A percentile compares a stretch with the other conserved stretches of the same genome.
Conservation (phyloP, 1,140 invertebrate species). For the Ceratosolen solmsi region DNA sequence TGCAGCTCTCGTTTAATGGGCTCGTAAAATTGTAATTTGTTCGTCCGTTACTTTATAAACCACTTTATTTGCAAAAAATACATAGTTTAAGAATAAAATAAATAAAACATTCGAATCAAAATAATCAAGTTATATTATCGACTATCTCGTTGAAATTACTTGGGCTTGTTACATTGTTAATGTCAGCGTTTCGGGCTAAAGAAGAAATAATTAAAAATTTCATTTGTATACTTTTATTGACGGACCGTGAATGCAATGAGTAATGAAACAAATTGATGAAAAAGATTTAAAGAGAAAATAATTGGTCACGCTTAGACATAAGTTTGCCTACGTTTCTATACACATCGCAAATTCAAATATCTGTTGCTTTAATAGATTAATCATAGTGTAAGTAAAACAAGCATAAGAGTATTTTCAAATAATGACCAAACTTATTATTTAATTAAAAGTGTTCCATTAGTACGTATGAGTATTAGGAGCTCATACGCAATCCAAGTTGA, state of each 20-base stretch:
- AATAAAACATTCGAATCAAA: background rate
- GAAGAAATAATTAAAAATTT: no score
- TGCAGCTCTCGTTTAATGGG: background rate
- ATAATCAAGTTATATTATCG: background rate
- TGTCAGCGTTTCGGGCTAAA: no score
- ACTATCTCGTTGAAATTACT: background rate
- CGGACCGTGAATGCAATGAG: no score
- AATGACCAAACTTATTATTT: background rate
- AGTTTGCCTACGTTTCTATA: no score
- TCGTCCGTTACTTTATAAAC: background rate
- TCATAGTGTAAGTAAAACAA: no score
- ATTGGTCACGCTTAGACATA: no score
- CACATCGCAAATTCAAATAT: no score
- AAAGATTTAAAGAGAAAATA: no score
- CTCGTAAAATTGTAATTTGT: constrained; percentile 26
- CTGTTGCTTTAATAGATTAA: no score
- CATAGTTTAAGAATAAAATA: background rate
- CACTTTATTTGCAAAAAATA: background rate
- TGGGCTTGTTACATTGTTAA: no score
- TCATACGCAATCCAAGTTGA: background rate
- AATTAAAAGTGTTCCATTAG: background rate
- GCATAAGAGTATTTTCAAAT: background rate
- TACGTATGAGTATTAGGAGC: background rate
- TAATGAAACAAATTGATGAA: no score
- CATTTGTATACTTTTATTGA: no score